Percentiles rank a stretch among this genome's conserved stretches.
Conservation (phyloP, 2,888 invertebrate species). For the Agonum fuliginosum region DNA sequence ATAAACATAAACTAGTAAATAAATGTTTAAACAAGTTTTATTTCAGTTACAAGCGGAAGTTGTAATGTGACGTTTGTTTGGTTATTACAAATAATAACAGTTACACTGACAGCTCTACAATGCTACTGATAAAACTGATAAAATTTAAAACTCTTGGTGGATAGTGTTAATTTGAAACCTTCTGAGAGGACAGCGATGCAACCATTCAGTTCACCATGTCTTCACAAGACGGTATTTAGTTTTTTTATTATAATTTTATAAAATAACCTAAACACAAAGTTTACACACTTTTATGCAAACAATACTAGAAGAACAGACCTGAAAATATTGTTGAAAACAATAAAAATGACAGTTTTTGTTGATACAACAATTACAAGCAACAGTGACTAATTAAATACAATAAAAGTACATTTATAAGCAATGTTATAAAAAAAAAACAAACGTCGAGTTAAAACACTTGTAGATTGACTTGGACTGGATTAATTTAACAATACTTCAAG, state of each 20-base stretch:
- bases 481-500: too few relatives aligned
- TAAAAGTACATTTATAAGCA: too few relatives aligned
- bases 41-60: conserved; percentile 18
- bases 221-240: conserved; percentile 62
- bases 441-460: too few relatives aligned
- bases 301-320: background rate
- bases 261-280: conserved; percentile 47
- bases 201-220: conserved; percentile 61
- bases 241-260: conserved; percentile 55
- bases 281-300: background rate
- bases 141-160: conserved; percentile 24
- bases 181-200: conserved; percentile 61
- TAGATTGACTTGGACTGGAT: too few relatives aligned
- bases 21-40: background rate
- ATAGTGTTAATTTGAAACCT: background rate
- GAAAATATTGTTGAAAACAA: too few relatives aligned
- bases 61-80: conserved; percentile 6
- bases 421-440: too few relatives aligned
- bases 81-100: conserved; percentile 44
- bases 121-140: conserved; percentile 9
- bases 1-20: background rate
- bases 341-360: background rate
- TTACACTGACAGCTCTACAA: conserved; percentile 24
- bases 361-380: conserved; percentile 1
- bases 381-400: too few relatives aligned